Percentiles rank a stretch among this genome's conserved stretches.
Evolutionary conservation across 1,140 invertebrate species (phyloP).

Genomic region (Apis mellifera): Amel_HAv3.1 CM009933.2:13076501-13077000

Average conservation of each 20-base stretch:
- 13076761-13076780: conserved; percentile 43
- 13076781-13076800: conserved; percentile 17
- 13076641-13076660: conserved; percentile 20
- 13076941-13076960: neutral
- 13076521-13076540: neutral
- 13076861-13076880: neutral
- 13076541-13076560: neutral
- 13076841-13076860: neutral
- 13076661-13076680: conserved; percentile 10
- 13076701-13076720: conserved; percentile 14
- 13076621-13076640: conserved; percentile 5
- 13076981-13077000: neutral
- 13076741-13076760: conserved; percentile 39
- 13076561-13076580: conserved; percentile 28
- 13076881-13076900: neutral
- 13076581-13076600: neutral
- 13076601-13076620: conserved; percentile 3
- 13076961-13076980: neutral
- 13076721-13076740: conserved; percentile 24
- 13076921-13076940: neutral
- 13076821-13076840: conserved; percentile 53
- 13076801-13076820: conserved; percentile 54
- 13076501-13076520: neutral
- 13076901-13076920: neutral
- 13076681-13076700: conserved; percentile 30